Evolutionary conservation across 1,140 invertebrate genomes (phyloP).

Genomic region (Panagrolaimus sp.): DNA sequence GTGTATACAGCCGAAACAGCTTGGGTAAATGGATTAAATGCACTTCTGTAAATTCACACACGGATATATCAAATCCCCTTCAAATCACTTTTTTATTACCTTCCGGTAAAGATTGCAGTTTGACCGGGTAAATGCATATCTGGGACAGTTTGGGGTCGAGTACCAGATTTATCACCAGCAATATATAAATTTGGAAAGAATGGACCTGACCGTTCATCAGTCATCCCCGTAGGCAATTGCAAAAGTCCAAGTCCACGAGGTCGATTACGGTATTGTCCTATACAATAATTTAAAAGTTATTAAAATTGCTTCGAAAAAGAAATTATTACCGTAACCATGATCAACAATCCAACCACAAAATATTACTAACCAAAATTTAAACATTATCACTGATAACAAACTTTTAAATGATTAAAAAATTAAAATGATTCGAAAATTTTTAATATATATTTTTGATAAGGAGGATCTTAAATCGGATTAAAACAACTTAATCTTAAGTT

Average conservation of each 20-base stretch:
- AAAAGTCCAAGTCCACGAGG: slow-evolving; percentile 38
- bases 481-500: too few relatives aligned
- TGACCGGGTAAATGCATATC: slow-evolving; percentile 43
- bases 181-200: slow-evolving; percentile 41
- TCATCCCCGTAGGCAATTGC: slow-evolving; percentile 40
- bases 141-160: slow-evolving; percentile 29
- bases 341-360: too few relatives aligned
- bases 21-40: slow-evolving; percentile 43
- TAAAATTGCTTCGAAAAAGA: too few relatives aligned
- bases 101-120: slow-evolving; percentile 35
- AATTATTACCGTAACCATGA: too few relatives aligned
- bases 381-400: too few relatives aligned
- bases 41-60: slow-evolving; percentile 18
- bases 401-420: too few relatives aligned
- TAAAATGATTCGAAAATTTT: too few relatives aligned
- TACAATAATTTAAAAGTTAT: too few relatives aligned
- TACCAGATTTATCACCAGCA: slow-evolving; percentile 37
- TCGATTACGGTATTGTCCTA: slow-evolving; percentile 24
- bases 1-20: slow-evolving; percentile 41
- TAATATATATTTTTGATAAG: too few relatives aligned
- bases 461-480: too few relatives aligned
- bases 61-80: neutral
- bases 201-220: slow-evolving; percentile 38
- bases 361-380: too few relatives aligned
- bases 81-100: neutral